Evolutionary conservation across 35 echinoderm and acorn worm species (phyloP), one percentile per base, ranked within the genome.

Genomic region (Hemicentrotus pulcherrimus): DNA sequence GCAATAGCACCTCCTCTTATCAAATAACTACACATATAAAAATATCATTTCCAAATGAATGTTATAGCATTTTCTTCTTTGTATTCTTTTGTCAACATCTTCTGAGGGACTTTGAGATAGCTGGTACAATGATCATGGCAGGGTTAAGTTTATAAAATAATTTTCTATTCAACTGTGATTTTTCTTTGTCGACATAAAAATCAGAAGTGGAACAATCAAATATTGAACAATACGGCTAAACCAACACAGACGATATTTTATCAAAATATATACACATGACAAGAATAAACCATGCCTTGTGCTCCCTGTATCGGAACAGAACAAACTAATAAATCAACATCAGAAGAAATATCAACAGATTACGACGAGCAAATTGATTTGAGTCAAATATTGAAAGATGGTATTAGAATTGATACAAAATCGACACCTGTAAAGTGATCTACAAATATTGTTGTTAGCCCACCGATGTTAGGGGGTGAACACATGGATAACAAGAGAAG

Each of bases 301-400:
- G 32, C 19, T 90, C 88, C 9, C 46, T 47, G 46, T 58, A 93
- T 93, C 91, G 45, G 91, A 50, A 93, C 46, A 93, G 31, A 93
- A 31, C 48, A 47, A 93, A 93, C 91, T 46, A 50, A 93, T 93
- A 47, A 31, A 58, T 31, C 32, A 93, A 90, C 31, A 33, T 18
- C 88, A 16, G 12, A 10, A 90, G 88, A 47, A 33, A 90, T 90
- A 47, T 90, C 32, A 47, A 47, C 88, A 90, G 88, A 90, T 45
- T 45, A 90, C 46, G 46, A 45, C 88, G 46, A 47, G 32, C 88
- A 90, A 93, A 58, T 47, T 58, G 91, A 93, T 93, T 58, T 47
- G 30, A 93, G 48, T 58, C 91, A 93, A 93, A 93, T 93, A 93
- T 93, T 93, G 32, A 93, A 93, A 55, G 91, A 93, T 93, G 91